Conservation (phyloP, 2,113 vertebrate genomes). For the Fukomys damarensis region DNA sequence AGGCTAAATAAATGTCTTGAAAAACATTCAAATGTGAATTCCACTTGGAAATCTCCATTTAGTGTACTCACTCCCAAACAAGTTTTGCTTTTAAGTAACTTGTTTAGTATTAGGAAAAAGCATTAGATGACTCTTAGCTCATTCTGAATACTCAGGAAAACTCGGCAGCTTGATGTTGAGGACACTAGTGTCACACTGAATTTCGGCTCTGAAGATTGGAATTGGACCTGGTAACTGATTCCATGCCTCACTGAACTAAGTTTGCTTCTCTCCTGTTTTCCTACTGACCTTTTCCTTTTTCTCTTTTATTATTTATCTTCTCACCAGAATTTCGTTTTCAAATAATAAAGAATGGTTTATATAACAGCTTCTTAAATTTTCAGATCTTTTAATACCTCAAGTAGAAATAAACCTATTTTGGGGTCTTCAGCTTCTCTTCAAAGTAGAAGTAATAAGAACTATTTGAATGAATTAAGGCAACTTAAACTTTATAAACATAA, state of each 20-base stretch:
- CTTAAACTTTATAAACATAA: not conserved
- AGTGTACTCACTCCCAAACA: not conserved
- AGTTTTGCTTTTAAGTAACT: not conserved
- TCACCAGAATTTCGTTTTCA: not conserved
- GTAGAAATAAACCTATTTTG: not conserved
- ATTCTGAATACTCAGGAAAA: not conserved
- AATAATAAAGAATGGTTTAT: not conserved
- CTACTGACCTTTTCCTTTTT: not conserved
- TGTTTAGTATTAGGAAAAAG: not conserved
- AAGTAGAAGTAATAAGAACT: not conserved
- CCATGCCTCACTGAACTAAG: fast-evolving
- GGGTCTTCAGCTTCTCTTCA: not conserved
- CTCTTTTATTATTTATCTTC: not conserved
- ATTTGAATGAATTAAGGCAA: not conserved
- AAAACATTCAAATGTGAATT: not conserved
- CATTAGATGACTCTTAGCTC: not conserved
- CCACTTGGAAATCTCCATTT: not conserved
- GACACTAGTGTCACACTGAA: not conserved
- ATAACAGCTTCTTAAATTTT: not conserved
- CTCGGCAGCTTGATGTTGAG: not conserved
- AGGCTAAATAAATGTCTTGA: slow-evolving; percentile 5
- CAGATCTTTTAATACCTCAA: not conserved
- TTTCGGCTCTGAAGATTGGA: not conserved
- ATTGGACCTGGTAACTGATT: not conserved
- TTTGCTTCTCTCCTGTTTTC: not conserved